A percentile compares a stretch with the other conserved stretches of the same genome.
phyloP scores from a whole-genome alignment of 2,797 vertebrate species.

The Amblyraja radiata region DNA sequence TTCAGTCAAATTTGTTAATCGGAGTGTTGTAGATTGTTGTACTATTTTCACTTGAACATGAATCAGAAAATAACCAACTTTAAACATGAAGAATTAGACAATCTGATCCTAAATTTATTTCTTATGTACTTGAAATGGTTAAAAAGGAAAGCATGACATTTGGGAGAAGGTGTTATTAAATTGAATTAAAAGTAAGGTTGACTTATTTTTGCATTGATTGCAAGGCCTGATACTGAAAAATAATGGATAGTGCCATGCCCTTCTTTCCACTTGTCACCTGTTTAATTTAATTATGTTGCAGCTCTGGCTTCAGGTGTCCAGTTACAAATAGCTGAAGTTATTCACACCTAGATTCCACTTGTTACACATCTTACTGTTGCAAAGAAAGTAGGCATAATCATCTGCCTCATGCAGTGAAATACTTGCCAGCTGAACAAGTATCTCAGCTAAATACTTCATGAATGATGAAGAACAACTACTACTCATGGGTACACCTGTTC shows the following conservation, averaged over 20 bases:
- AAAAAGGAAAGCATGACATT: background rate
- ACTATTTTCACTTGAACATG: background rate
- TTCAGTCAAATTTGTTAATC: background rate
- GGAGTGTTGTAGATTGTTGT: background rate
- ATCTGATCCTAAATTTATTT: constrained; percentile 11
- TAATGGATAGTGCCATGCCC: background rate
- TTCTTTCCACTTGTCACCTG: background rate
- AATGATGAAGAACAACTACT: background rate
- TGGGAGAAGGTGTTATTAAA: background rate
- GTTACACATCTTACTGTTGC: background rate
- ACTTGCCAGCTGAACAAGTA: background rate
- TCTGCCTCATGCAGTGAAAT: background rate
- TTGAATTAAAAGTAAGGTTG: background rate
- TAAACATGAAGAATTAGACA: background rate
- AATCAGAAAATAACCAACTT: too few species aligned
- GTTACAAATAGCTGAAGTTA: background rate
- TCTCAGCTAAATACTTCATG: too few species aligned
- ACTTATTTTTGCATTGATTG: background rate
- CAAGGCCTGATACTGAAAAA: background rate
- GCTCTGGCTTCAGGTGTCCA: background rate
- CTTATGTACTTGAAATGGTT: background rate
- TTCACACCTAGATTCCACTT: background rate
- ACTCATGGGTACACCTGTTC: background rate
- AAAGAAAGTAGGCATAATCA: background rate
- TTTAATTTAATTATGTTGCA: background rate